Percentiles rank a stretch among this genome's conserved stretches.
Evolutionary conservation across 2,113 vertebrate genomes (phyloP).

Genomic region (Melanotaenia duboulayi): DNA sequence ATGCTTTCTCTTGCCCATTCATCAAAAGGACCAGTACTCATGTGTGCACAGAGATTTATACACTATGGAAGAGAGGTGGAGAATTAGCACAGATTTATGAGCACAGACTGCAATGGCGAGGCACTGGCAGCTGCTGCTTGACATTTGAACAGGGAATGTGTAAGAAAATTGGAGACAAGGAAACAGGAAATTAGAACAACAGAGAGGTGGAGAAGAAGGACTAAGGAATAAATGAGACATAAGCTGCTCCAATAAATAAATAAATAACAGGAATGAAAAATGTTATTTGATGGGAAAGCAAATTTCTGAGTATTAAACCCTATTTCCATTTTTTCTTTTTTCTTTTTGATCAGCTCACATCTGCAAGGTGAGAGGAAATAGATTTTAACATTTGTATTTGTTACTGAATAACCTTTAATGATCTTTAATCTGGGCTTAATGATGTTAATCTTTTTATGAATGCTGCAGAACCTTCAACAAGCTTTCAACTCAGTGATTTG

Average conservation of each 20-base stretch:
- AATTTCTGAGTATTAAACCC: constrained; percentile 11
- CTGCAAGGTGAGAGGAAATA: constrained; percentile 2
- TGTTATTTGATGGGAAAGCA: constrained; percentile 12
- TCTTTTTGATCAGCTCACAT: not conserved
- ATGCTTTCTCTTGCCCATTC: constrained; percentile 69
- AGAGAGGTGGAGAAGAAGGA: constrained; percentile 57
- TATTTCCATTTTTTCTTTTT: not conserved
- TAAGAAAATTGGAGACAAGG: constrained; percentile 65
- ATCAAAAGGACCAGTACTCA: constrained; percentile 76
- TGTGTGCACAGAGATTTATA: constrained; percentile 80
- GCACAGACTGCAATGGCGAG: constrained; percentile 67
- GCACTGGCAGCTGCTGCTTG: constrained; percentile 76
- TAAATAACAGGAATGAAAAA: not conserved
- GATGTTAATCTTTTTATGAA: constrained; percentile 10
- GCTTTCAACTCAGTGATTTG: not conserved
- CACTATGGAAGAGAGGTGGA: constrained; percentile 75
- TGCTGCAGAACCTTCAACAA: not conserved
- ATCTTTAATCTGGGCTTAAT: not conserved
- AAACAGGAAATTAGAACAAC: constrained; percentile 75
- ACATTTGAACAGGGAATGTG: constrained; percentile 75
- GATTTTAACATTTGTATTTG: not conserved
- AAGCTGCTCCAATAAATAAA: constrained; percentile 32
- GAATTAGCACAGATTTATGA: constrained; percentile 84
- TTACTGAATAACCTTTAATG: not conserved
- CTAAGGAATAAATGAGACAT: constrained; percentile 53